Base-by-base conservation (phyloP, 2,888 invertebrate species). In the Molanna angustata region DNA sequence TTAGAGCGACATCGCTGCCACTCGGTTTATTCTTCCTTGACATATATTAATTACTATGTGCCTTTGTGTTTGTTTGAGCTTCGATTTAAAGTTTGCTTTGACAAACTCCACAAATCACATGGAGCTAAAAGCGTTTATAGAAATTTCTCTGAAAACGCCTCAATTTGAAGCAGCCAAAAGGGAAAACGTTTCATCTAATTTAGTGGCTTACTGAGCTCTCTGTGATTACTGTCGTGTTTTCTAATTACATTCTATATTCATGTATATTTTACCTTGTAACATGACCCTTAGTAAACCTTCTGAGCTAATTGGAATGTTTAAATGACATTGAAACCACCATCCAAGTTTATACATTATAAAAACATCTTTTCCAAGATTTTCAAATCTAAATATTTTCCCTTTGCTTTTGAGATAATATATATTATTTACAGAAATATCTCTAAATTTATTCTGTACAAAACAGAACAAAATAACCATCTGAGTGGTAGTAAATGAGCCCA, bases 31-130 rank as follows among this genome's bases (percentile, higher is more conserved):
- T 35, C 17, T 11, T 16, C 4, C 18, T 18, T 19, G 11, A 18
- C 16, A 40, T 40, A 7, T 18, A 40, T 17, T 40, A 17, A 18
- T 7, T 16, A 17, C 16, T 17, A 9, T 40, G 16, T 40, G 40
- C 18, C 3, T 18, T 18, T 18, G 13, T 40, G 40, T 40, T 17
- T 18, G 18, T 40, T 40, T 40, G 40, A 40, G 18, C 40, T 40
- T 40, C 40, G 18, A 40, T 40, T 40, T 40, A 40, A 40, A 40
- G 40, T 40, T 40, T 40, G 40, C 16, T 40, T 18, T 40, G 18
- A 17, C 40, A 40, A 40, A 40, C 18, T 40, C 17, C 16, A 3
- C 3, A 11, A 16, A 40, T 17, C 40, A 40, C 18, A 40, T 19
- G 7, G 27, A 27, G 27, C 27, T 27, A 27, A 27, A 27, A 27